Conservation (phyloP, 37 sponge, comb jelly and placozoan genomes). For the Chondrosia reniformis region DNA sequence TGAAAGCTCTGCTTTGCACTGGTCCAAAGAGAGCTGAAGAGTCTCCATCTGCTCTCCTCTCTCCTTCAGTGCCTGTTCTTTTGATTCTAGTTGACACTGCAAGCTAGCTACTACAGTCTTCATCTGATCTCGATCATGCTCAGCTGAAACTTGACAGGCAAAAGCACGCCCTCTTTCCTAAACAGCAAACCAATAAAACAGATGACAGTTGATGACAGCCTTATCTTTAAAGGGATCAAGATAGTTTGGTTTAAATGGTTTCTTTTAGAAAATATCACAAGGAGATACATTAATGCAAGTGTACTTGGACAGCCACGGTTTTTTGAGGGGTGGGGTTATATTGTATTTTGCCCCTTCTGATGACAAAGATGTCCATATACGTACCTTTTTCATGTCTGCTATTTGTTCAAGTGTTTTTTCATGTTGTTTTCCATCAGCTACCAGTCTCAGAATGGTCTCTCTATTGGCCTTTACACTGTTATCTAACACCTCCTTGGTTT, state of each 20-base stretch:
- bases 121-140: constrained; percentile 4
- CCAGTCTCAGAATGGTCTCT: constrained; percentile 71
- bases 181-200: not conserved
- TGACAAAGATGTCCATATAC: not conserved
- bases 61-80: not conserved
- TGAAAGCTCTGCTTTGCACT: not conserved
- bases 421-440: constrained; percentile 48
- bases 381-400: constrained; percentile 27
- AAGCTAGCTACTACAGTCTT: not conserved
- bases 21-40: not conserved
- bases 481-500: not conserved
- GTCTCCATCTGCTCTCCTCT: not conserved
- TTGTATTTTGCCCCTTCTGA: not conserved
- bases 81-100: not conserved
- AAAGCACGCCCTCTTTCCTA: constrained; percentile 9
- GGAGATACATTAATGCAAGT: no score
- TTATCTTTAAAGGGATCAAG: no score
- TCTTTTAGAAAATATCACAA: no score
- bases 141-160: constrained; percentile 12
- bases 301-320: not conserved
- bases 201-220: not conserved
- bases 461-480: constrained; percentile 22
- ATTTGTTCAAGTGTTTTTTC: constrained; percentile 20
- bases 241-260: no score
- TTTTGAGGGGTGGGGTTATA: not conserved